These are phyloP conservation scores for Callopanchax toddi DNA, from an alignment of 2,113 vertebrate genomes.

Conservation along the genomic window DNA sequence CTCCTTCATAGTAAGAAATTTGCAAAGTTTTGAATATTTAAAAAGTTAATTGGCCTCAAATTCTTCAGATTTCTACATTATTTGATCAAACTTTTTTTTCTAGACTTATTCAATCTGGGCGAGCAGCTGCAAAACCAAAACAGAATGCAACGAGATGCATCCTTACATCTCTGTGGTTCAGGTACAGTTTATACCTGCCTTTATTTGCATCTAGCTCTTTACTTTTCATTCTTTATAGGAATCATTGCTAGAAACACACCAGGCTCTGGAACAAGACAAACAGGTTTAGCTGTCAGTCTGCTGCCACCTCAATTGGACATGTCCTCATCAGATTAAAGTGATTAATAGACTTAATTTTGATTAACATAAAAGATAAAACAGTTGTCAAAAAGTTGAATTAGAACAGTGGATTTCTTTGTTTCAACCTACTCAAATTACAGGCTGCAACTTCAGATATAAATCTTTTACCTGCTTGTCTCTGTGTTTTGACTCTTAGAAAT, in stretches of 20 bases:
- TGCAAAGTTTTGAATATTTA: no score
- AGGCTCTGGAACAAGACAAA: no score
- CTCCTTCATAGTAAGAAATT: constrained; percentile 89
- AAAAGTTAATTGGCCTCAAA: no score
- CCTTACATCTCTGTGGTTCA: constrained; percentile 95
- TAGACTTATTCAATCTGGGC: constrained; percentile 98
- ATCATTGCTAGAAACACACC: no score
- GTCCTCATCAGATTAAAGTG: background rate
- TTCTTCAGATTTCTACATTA: background rate
- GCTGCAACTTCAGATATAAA: background rate
- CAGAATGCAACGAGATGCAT: constrained; percentile 94
- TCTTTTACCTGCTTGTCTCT: no score
- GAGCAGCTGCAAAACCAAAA: constrained; percentile 96
- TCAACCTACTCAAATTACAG: background rate
- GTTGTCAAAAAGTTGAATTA: no score
- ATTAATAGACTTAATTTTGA: no score
- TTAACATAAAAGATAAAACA: no score
- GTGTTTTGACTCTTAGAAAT: no score
- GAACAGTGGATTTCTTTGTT: background rate
- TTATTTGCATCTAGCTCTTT: background rate
- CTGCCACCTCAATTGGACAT: no score
- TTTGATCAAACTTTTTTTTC: constrained; percentile 7
- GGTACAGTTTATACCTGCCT: constrained; percentile 73
- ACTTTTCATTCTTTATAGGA: background rate
- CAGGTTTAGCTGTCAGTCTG: no score